Conservation (phyloP, 92 coral and sea anemone species). For the Epizoanthus stellaris region DNA sequence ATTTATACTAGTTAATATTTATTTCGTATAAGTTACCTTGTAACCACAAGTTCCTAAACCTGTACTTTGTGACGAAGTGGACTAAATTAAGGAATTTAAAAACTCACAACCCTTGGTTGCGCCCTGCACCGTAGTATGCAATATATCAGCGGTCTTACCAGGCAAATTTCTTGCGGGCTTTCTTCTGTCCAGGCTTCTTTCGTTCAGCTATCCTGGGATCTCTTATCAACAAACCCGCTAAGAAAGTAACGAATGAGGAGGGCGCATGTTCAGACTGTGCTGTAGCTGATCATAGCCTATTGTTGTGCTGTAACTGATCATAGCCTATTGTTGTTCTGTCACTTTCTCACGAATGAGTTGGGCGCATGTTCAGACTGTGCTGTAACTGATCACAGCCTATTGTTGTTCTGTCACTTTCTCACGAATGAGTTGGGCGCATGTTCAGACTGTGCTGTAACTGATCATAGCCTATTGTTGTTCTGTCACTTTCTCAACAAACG, state of each 20-base stretch:
- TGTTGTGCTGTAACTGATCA: too few relatives aligned
- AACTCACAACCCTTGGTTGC: background rate
- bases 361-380: background rate
- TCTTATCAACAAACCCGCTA: constrained; percentile 88
- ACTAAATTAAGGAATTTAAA: background rate
- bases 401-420: too few relatives aligned
- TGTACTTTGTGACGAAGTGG: background rate
- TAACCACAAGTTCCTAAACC: too few relatives aligned
- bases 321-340: too few relatives aligned
- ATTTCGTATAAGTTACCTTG: too few relatives aligned
- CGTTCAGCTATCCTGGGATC: constrained; percentile 91
- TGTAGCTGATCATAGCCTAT: background rate
- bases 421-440: background rate
- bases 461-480: too few relatives aligned
- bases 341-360: background rate
- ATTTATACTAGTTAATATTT: too few relatives aligned
- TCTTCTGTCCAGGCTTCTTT: constrained; percentile 97
- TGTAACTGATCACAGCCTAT: too few relatives aligned
- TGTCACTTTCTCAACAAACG: too few relatives aligned
- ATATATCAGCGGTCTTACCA: constrained; percentile 64
- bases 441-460: background rate
- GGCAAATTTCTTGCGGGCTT: constrained; percentile 99
- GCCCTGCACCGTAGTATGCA: background rate
- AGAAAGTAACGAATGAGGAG: constrained; percentile 3
- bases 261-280: background rate